phyloP scores from a whole-genome alignment of 2,797 vertebrate genomes.

The Numenius phaeopus region DNA sequence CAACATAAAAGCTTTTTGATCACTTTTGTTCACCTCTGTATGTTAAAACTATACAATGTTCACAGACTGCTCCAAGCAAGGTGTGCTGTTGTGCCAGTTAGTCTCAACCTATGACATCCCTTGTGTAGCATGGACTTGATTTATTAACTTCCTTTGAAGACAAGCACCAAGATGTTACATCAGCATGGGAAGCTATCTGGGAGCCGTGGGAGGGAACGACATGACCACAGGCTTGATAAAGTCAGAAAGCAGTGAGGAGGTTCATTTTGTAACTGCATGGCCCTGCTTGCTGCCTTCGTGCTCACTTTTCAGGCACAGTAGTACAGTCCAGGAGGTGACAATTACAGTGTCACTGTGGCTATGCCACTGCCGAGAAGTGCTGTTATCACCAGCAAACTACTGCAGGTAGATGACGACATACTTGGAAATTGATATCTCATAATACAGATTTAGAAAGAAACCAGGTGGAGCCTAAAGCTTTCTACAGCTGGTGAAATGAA shows the following conservation, averaged over 20 bases:
- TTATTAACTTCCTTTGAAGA: not conserved
- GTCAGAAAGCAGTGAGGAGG: not conserved
- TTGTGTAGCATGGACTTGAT: not conserved
- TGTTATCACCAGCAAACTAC: not conserved
- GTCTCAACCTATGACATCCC: not conserved
- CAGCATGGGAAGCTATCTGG: not conserved
- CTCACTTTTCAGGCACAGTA: not conserved
- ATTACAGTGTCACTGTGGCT: not conserved
- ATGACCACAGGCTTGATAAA: not conserved
- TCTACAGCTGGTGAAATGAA: not conserved
- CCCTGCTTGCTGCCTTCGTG: rapidly evolving
- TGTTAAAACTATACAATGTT: rapidly evolving
- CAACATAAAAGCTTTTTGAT: not conserved
- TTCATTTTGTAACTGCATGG: not conserved
- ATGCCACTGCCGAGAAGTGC: not conserved
- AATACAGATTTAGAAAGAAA: not conserved
- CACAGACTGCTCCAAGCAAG: not conserved
- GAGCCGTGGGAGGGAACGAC: not conserved
- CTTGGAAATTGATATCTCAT: not conserved
- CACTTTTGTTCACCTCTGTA: not conserved
- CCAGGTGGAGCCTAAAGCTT: not conserved
- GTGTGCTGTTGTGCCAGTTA: not conserved
- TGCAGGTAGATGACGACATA: rapidly evolving
- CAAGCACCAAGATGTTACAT: not conserved
- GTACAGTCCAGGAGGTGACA: not conserved